Percentiles rank a stretch among this genome's conserved stretches.
phyloP scores from a whole-genome alignment of 2,113 vertebrate genomes.

The Pongo pygmaeus region DNA sequence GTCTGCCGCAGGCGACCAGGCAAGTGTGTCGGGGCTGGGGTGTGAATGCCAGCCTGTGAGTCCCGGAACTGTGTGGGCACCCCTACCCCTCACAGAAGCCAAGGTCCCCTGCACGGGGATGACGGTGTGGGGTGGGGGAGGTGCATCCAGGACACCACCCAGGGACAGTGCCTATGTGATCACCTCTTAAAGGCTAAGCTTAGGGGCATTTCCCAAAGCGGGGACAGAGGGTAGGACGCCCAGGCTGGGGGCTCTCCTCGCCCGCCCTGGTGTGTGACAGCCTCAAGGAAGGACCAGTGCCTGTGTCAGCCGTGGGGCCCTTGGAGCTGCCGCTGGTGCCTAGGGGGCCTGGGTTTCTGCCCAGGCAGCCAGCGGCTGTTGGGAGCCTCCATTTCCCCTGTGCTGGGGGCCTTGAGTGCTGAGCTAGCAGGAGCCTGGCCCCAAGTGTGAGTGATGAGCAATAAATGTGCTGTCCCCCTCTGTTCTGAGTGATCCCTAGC shows the following conservation, averaged over 20 bases:
- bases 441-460: neutral
- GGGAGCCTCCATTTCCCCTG: neutral
- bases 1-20: fast-evolving
- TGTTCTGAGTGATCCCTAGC: fast-evolving
- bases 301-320: neutral
- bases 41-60: neutral
- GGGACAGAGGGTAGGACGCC: neutral
- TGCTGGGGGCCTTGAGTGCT: fast-evolving
- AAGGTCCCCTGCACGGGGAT: neutral
- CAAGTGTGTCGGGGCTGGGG: fast-evolving
- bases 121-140: no score
- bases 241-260: neutral
- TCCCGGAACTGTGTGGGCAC: no score
- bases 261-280: neutral
- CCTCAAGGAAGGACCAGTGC: neutral
- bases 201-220: neutral
- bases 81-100: no score
- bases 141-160: fast-evolving
- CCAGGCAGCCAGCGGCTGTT: fast-evolving
- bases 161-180: neutral
- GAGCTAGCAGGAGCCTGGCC: no score
- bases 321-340: neutral
- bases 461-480: neutral
- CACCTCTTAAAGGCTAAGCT: neutral
- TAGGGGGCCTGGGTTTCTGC: neutral